A percentile compares a stretch with the other conserved stretches of the same genome.
phyloP scores from a whole-genome alignment of 2,888 invertebrate genomes.

The Perdita meconis region DNA sequence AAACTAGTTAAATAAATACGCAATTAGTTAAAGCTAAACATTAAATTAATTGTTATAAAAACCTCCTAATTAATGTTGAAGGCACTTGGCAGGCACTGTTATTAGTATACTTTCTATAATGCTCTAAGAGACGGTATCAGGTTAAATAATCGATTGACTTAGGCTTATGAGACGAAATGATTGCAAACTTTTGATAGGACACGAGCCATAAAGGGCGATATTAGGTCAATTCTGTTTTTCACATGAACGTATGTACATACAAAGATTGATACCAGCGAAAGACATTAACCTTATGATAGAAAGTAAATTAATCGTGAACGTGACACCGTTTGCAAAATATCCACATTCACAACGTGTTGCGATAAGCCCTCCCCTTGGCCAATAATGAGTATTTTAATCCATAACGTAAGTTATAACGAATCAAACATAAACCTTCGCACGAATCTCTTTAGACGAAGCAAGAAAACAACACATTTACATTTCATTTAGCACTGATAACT shows the following conservation, averaged over 20 bases:
- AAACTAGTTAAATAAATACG: conserved; percentile 60
- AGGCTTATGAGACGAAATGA: conserved; percentile 13
- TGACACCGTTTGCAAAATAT: conserved; percentile 13
- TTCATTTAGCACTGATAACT: conserved; percentile 20
- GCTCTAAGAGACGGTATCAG: conserved; percentile 13
- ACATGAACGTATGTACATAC: conserved; percentile 33
- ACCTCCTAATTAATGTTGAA: conserved; percentile 38
- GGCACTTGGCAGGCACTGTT: conserved; percentile 55
- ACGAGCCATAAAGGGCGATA: conserved; percentile 19
- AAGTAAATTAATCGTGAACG: conserved; percentile 3
- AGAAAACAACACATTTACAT: conserved; percentile 37
- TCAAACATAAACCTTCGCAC: conserved; percentile 12
- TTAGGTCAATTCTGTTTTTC: conserved; percentile 18
- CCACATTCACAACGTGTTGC: conserved; percentile 25
- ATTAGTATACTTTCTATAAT: conserved; percentile 47
- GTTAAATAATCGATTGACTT: conserved; percentile 25
- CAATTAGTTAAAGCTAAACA: conserved; percentile 55
- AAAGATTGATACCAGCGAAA: conserved; percentile 20
- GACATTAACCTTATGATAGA: conserved; percentile 12
- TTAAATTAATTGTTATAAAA: conserved; percentile 43
- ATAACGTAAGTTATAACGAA: conserved; percentile 30
- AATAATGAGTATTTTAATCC: conserved; percentile 47
- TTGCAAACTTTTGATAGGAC: conserved; percentile 39
- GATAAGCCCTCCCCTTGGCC: conserved; percentile 18
- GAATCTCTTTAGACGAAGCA: conserved; percentile 21